Conservation (phyloP, 2,113 vertebrate species). For the Prolemur simus region DNA sequence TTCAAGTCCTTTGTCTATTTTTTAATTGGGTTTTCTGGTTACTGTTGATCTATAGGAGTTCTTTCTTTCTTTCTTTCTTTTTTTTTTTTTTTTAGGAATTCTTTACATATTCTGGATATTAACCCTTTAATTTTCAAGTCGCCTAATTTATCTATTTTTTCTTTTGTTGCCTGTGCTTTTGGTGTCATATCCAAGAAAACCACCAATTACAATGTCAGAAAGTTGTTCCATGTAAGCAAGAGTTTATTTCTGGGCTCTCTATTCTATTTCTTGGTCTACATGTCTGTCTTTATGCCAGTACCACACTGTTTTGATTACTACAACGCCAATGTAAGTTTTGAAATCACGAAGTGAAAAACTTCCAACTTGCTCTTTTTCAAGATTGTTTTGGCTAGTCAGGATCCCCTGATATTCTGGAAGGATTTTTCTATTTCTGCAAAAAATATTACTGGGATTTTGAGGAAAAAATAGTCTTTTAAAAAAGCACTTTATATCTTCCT, state of each 20-base stretch:
- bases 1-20: neutral
- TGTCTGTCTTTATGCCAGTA: neutral
- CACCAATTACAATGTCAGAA: neutral
- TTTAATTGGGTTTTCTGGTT: neutral
- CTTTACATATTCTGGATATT: neutral
- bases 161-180: neutral
- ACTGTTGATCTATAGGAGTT: neutral
- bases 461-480: neutral
- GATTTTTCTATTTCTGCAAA: conserved; percentile 23
- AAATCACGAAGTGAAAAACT: neutral
- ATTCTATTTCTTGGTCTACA: neutral
- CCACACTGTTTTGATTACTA: neutral
- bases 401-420: neutral
- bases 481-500: neutral
- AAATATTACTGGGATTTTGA: neutral
- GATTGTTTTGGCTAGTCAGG: neutral
- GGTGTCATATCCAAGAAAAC: neutral
- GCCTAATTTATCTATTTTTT: neutral
- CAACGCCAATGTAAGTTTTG: neutral
- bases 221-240: neutral
- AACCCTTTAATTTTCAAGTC: neutral
- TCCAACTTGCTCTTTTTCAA: conserved; percentile 23
- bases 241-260: neutral
- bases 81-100: neutral
- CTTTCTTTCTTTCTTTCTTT: neutral